Evolutionary conservation across 2,888 invertebrate genomes (phyloP), one percentile per base, ranked within the genome.

Genomic region (Priocnemis perturbator): DNA sequence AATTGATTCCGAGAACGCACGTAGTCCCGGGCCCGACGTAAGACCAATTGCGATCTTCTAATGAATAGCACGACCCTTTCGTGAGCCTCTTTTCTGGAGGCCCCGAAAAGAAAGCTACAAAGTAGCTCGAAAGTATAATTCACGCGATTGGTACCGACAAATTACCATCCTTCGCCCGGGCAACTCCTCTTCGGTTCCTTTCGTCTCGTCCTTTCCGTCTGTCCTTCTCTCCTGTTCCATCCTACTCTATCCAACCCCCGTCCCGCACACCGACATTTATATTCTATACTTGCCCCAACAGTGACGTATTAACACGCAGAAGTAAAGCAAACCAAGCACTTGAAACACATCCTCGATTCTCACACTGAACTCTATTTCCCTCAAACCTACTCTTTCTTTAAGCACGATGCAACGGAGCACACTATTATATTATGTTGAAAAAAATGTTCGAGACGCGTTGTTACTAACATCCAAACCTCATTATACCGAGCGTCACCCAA

Each of bases 101-200:
- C 37, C 4, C 53, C 26, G 23, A 59, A 48, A 72, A 60, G 67
- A 80, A 72, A 80, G 67, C 81, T 79, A 83, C 82, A 83, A 84
- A 83, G 83, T 84, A 84, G 84, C 83, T 75, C 73, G 67, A 79
- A 80, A 74, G 20, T 72, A 69, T 72, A 69, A 72, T 74, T 64
- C 61, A 69, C 68, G 77, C 74, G 72, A 77, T 69, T 74, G 71
- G 55, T 77, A 79, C 77, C 79, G 74, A 71, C 76, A 82, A 84
- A 83, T 83, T 84, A 79, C 79, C 79, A 76, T 73, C 63, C 73
- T 60, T n/a, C 37, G 56, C 20, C 63, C 60, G 64, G 57, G 37
- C 14, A 37, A 37, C 37, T 23, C 67, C 70, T 48, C 63, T 66
- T 60, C 48, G 23, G 47, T 3, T 37, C 52, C 70, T 57, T 70